These are phyloP conservation scores for Cyanoramphus novaezelandiae DNA, from an alignment of 2,113 vertebrate species.

Conservation along the genomic window DNA sequence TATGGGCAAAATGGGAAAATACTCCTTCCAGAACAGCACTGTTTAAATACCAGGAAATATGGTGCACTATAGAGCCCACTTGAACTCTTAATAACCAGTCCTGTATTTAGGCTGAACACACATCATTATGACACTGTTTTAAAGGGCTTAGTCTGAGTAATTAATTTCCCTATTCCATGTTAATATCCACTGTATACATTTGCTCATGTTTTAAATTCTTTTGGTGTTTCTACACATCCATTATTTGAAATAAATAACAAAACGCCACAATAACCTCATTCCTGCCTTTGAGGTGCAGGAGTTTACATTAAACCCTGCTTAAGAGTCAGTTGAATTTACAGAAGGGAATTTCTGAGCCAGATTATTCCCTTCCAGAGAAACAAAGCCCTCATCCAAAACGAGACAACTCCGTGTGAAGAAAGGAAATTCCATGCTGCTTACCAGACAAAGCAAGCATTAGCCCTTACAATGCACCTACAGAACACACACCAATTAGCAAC, in stretches of 20 bases:
- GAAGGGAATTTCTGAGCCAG: neutral
- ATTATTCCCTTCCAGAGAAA: neutral
- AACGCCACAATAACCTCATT: neutral
- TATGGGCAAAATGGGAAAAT: neutral
- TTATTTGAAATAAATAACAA: neutral
- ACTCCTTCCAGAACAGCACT: neutral
- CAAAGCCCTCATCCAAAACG: neutral
- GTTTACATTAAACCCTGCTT: neutral
- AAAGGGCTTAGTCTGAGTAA: neutral
- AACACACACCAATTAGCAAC: neutral
- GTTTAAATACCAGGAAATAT: neutral
- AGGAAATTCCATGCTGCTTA: neutral
- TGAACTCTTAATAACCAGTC: neutral
- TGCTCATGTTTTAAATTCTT: accelerated
- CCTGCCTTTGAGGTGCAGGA: neutral
- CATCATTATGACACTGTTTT: neutral
- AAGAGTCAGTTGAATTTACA: neutral
- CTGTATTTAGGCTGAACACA: neutral
- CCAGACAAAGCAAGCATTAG: neutral
- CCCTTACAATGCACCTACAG: neutral
- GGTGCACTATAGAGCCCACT: neutral
- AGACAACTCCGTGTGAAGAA: neutral
- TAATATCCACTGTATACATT: neutral
- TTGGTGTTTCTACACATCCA: neutral
- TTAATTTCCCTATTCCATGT: neutral